Conservation (phyloP, 2,888 invertebrate species). For the Laothoe populi region DNA sequence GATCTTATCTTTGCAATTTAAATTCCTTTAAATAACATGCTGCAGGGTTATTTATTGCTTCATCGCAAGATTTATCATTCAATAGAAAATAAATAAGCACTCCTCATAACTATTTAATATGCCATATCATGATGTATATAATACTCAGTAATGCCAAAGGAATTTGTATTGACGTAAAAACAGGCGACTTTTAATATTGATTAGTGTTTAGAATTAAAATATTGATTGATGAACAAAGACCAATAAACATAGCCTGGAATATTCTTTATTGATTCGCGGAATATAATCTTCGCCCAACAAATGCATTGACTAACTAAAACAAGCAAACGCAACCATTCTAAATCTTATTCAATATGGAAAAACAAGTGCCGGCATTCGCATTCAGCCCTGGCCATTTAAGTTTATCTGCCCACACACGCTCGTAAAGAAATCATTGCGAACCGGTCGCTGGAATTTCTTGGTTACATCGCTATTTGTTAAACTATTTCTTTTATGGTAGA, state of each 20-base stretch:
- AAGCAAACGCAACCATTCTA: slow-evolving; percentile 14
- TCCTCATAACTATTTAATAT: slow-evolving; percentile 18
- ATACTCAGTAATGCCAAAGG: background rate
- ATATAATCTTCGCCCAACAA: background rate
- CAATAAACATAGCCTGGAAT: background rate
- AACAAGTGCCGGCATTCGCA: slow-evolving; percentile 15
- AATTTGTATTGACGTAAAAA: no score
- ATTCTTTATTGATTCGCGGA: background rate
- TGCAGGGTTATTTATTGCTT: background rate
- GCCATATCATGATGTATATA: slow-evolving; percentile 1
- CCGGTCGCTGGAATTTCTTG: slow-evolving; percentile 15
- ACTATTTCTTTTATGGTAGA: background rate
- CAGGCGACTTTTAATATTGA: no score
- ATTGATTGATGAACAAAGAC: background rate
- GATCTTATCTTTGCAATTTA: background rate
- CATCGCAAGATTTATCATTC: slow-evolving; percentile 12
- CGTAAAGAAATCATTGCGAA: slow-evolving; percentile 23
- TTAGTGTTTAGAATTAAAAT: no score
- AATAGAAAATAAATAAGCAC: slow-evolving; percentile 15
- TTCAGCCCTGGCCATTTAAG: slow-evolving; percentile 3
- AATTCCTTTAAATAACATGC: background rate
- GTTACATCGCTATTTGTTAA: slow-evolving; percentile 15
- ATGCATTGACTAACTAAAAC: slow-evolving; percentile 9
- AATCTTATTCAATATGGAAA: slow-evolving; percentile 23
- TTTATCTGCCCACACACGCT: slow-evolving; percentile 21